Conservation (phyloP, 2,888 invertebrate genomes). For the Macrophya annulata region DNA sequence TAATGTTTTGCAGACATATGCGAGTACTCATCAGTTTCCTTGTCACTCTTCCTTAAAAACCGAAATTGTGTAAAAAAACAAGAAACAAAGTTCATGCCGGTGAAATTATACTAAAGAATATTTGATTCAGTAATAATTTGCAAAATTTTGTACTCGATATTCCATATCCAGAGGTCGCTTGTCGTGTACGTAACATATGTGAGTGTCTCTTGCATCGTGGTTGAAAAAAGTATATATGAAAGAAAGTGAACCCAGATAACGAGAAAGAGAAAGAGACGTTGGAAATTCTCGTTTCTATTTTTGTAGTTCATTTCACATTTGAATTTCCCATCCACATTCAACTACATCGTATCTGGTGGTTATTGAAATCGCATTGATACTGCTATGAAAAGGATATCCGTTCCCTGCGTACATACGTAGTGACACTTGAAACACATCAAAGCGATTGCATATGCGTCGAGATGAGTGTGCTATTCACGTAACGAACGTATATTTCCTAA, state of each 20-base stretch:
- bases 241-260: background rate
- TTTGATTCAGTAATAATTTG: background rate
- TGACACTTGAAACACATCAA: constrained; percentile 26
- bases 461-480: background rate
- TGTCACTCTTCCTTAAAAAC: background rate
- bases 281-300: background rate
- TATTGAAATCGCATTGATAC: constrained; percentile 19
- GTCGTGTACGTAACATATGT: background rate
- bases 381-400: constrained; percentile 24
- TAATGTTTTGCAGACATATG: background rate
- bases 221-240: background rate
- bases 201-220: background rate
- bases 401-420: background rate
- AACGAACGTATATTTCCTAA: background rate
- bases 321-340: background rate
- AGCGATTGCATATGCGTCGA: constrained; percentile 28
- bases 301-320: background rate
- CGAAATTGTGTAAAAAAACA: no score
- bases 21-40: background rate
- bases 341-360: constrained; percentile 5
- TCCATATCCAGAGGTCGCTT: background rate
- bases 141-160: background rate
- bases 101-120: background rate
- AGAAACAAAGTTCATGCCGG: background rate
- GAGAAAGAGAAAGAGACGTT: background rate